A percentile compares a stretch with the other conserved stretches of the same genome.
Conservation (phyloP, 2,888 invertebrate genomes). For the Lasiommata megera region DNA sequence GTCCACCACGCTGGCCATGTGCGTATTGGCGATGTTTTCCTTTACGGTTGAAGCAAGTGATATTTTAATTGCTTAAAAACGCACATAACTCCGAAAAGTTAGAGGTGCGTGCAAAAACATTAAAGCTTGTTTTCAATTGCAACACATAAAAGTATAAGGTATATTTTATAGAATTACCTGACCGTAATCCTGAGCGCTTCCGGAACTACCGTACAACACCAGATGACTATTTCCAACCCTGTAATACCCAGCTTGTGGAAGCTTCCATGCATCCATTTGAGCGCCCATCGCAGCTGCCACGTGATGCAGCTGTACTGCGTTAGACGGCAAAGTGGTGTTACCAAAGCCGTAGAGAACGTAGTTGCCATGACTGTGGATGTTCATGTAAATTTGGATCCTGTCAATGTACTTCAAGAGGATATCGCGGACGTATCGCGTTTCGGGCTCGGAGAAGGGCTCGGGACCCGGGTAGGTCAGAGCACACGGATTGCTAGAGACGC, state of each 20-base stretch:
- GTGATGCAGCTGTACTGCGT: conserved; percentile 42
- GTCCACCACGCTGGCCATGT: no score
- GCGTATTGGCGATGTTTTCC: no score
- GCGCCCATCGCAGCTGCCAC: conserved; percentile 53
- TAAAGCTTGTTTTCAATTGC: no score
- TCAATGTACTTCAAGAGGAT: conserved; percentile 58
- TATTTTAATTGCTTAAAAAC: no score
- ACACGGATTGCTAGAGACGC: conserved; percentile 68
- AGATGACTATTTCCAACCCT: conserved; percentile 51
- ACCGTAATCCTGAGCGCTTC: conserved; percentile 55
- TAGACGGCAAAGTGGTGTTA: conserved; percentile 43
- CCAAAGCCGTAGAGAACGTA: conserved; percentile 84
- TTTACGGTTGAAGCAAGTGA: no score
- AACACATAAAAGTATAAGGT: neutral
- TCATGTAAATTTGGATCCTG: conserved; percentile 59
- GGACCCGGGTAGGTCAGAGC: conserved; percentile 80
- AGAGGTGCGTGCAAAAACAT: no score
- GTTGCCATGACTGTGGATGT: conserved; percentile 87
- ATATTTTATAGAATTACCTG: conserved; percentile 37
- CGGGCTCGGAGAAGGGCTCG: conserved; percentile 83
- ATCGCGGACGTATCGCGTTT: conserved; percentile 79
- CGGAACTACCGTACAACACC: conserved; percentile 49
- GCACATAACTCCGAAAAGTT: no score
- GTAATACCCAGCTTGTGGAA: conserved; percentile 44
- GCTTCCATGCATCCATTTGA: conserved; percentile 47